Evolutionary conservation across 1,140 invertebrate genomes (phyloP), one percentile per base, ranked within the genome.

Genomic region (Monochamus saltuarius): DNA sequence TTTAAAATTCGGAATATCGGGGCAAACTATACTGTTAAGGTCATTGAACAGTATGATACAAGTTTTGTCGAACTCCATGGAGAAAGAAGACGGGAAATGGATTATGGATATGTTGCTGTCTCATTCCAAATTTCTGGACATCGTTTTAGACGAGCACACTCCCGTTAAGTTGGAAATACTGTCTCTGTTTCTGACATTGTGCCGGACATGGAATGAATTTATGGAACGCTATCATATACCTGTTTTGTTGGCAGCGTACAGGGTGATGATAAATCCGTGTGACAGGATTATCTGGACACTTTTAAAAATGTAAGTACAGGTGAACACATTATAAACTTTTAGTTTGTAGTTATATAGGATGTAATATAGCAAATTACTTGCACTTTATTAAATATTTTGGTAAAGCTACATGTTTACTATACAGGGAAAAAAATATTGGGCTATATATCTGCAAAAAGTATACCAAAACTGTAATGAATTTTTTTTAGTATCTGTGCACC

Each of bases 21-120:
- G 79, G 4, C 66, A 76, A 45, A 64, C 73, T 37, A 68, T 78
- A 68, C 61, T 88, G 59, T 68, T 90, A 11, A 79, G 79, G 53
- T 73, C 82, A 8, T 66, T 89, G 38, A 80, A 77, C 4, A 78
- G 69, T 47, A 69, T 88, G 13, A 82, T 87, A 13, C 77, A 84
- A 47, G 66, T 85, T 1, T 76, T 79, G 57, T 62, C 68, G 1
- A 43, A 65, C 10, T 47, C 17, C 19, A 50, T 71, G n/a, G 54
- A 55, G n/a, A 73, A 83, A 47, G 78, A 83, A 7, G 82, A 85
- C 61, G 77, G 81, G 0, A 78, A 78, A 13, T 78, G 79, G 10
- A 71, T 89, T 29, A 86, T 88, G 60, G 87, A 89, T 65, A 88
- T 89, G 87, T 80, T 84, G n/a, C 82, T 83, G 10, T 85, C 86